phyloP scores from a whole-genome alignment of 2,888 invertebrate species.

The Kuschelorhynchus macadamiae region DNA sequence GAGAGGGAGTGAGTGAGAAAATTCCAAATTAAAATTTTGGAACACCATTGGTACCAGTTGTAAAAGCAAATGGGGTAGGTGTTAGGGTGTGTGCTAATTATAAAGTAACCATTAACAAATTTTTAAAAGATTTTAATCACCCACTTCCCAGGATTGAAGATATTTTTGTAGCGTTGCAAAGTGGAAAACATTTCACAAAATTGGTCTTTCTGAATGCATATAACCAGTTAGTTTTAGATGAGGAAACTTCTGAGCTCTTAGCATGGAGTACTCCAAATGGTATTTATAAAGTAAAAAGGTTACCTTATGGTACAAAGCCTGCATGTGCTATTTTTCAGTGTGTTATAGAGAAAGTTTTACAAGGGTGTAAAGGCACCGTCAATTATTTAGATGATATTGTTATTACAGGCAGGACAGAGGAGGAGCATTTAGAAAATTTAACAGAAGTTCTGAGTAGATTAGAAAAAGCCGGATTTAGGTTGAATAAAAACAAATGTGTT shows the following conservation, averaged over 20 bases:
- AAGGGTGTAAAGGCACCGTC: not conserved
- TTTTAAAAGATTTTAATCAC: slow-evolving; percentile 38
- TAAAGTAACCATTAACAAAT: slow-evolving; percentile 56
- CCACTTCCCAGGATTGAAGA: slow-evolving; percentile 20
- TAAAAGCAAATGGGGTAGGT: too few relatives aligned
- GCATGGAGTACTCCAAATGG: slow-evolving; percentile 49
- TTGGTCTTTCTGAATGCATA: slow-evolving; percentile 24
- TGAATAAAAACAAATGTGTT: slow-evolving; percentile 13
- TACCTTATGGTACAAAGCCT: slow-evolving; percentile 56
- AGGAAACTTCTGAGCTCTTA: slow-evolving; percentile 56
- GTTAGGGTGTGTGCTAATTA: slow-evolving; percentile 54
- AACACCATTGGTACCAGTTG: slow-evolving; percentile 22
- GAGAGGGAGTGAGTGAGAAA: slow-evolving; percentile 22
- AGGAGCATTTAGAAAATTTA: slow-evolving; percentile 13
- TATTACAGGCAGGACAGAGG: slow-evolving; percentile 50
- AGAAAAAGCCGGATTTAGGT: slow-evolving; percentile 15
- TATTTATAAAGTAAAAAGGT: slow-evolving; percentile 46
- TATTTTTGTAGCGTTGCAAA: too few relatives aligned
- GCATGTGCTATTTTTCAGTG: slow-evolving; percentile 6
- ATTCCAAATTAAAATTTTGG: slow-evolving; percentile 32
- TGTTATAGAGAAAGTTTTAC: not conserved
- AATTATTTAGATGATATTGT: slow-evolving; percentile 60
- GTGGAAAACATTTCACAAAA: slow-evolving; percentile 22
- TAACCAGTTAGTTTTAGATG: slow-evolving; percentile 30
- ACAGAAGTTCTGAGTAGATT: slow-evolving; percentile 13